Base-by-base conservation (phyloP, 2,113 vertebrate species). In the Perca flavescens region DNA sequence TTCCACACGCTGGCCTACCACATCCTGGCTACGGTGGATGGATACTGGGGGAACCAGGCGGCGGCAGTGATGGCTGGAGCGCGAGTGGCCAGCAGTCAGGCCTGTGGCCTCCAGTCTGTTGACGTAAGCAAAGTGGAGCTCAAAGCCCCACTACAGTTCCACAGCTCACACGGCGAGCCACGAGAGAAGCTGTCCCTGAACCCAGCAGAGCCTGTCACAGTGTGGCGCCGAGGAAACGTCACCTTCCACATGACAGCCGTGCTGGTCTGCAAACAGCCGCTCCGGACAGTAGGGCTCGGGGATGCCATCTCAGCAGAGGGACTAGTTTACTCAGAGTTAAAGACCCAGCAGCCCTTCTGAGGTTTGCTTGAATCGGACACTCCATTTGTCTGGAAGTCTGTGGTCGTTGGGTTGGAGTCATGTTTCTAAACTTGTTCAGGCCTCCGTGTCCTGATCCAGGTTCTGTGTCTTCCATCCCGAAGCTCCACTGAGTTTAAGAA, bases 1-100 rank as follows among this genome's bases (percentile, higher is more conserved):
- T 99, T 99, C 94, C 98, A 99, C 94, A 99, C 98, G 0, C 94
- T 99, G 90, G 97, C 96, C 70, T 99, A 98, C 79, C 98, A 99
- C 81, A 93, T 99, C 80, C 92, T 99, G 47, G 98, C 79, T 2
- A 98, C 97, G 0, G 96, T 98, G 88, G 97, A 99, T 0, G 97
- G 97, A 0, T 94, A 97, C 93, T 99, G 98, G 98, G 96, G 86
- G 74, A 99, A 99, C 94, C 98, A 99, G 93, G 95, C 86, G 0
- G 95, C 97, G 0, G 97, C 98, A 0, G 97, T 99, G 88, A 96
- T 96, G 0, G 97, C 98, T 0, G 98, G 98, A 0, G 98, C 98
- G 0, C 93, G 97, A 0, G 96, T 97, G 0, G 98, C 98, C 0
- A 97, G 97, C 79, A 96, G 92, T 1, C 98, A 99, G 92, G 97